A percentile compares a stretch with the other conserved stretches of the same genome.
phyloP scores from a whole-genome alignment of 2,888 invertebrate species.

The Drosophila paranaensis region DNA sequence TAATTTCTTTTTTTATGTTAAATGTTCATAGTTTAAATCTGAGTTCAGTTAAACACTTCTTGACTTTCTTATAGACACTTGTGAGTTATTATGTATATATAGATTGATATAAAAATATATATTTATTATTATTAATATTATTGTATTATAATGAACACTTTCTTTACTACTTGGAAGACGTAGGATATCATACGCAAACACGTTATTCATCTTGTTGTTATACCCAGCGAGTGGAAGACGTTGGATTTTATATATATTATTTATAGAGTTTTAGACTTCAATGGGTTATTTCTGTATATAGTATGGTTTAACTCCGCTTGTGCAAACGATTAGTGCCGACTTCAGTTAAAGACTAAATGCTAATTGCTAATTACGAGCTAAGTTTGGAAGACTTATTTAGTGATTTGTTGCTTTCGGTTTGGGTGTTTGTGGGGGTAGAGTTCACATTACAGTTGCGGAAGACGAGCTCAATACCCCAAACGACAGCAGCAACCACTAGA shows the following conservation, averaged over 20 bases:
- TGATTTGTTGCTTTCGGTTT: slow-evolving; percentile 84
- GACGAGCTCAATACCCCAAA: slow-evolving; percentile 25
- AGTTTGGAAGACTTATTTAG: slow-evolving; percentile 86
- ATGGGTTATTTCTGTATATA: not conserved
- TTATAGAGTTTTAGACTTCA: not conserved
- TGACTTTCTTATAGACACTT: slow-evolving; percentile 24
- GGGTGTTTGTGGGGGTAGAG: slow-evolving; percentile 30
- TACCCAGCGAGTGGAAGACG: slow-evolving; percentile 43
- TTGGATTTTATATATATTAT: slow-evolving; percentile 16
- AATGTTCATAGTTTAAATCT: not conserved
- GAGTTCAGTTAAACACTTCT: not conserved
- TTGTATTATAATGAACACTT: slow-evolving; percentile 2
- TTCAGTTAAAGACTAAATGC: slow-evolving; percentile 52
- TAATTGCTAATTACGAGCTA: slow-evolving; percentile 59
- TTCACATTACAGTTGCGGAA: slow-evolving; percentile 24
- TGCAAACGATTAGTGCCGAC: slow-evolving; percentile 28
- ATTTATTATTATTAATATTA: not conserved
- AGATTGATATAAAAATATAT: slow-evolving; percentile 32
- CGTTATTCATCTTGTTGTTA: slow-evolving; percentile 3
- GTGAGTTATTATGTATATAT: slow-evolving; percentile 4
- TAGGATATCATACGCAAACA: slow-evolving; percentile 40
- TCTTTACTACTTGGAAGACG: slow-evolving; percentile 68
- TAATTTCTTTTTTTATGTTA: not conserved
- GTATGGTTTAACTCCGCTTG: slow-evolving; percentile 47
- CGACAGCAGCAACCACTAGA: slow-evolving; percentile 61